These are phyloP conservation scores for Coryphaenoides rupestris DNA, from an alignment of 2,113 vertebrate genomes.

Conservation along the genomic window DNA sequence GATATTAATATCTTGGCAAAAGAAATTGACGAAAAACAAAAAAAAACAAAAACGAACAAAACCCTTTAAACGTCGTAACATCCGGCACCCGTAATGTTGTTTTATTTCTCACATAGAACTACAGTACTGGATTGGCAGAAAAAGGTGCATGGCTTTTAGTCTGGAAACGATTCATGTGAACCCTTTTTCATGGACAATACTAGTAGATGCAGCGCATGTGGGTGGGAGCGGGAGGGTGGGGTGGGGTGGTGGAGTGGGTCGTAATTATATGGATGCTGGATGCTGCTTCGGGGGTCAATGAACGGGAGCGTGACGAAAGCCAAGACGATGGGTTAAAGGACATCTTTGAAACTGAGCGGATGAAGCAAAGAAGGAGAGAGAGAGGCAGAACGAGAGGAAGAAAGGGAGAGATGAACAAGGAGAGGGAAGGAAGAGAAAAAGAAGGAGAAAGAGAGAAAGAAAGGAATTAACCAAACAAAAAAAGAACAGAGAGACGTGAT, in stretches of 20 bases:
- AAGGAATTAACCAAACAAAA: conserved; percentile 9
- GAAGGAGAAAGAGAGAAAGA: conserved; percentile 9
- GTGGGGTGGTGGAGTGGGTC: no score
- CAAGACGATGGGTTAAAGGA: no score
- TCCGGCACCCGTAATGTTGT: conserved; percentile 54
- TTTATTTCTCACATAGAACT: conserved; percentile 38
- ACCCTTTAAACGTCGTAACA: no score
- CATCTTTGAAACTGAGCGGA: no score
- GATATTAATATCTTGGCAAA: conserved; percentile 38
- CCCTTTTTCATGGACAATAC: conserved; percentile 23
- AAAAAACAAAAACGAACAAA: conserved; percentile 19
- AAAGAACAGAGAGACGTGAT: conserved; percentile 24
- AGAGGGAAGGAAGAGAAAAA: conserved; percentile 19
- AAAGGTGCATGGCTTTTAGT: conserved; percentile 62
- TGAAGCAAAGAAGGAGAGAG: no score
- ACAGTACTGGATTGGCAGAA: conserved; percentile 67
- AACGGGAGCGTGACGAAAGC: no score
- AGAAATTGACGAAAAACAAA: conserved; percentile 16
- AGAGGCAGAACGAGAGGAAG: no score
- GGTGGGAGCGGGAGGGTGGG: no score
- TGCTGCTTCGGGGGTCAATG: no score
- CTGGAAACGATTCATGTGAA: conserved; percentile 39
- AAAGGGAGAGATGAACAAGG: no score
- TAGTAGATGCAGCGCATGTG: neutral
- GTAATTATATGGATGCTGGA: no score